A percentile compares a stretch with the other conserved stretches of the same genome.
Conservation (phyloP, 53 echinoderm and acorn worm genomes). For the Antedon mediterranea region DNA sequence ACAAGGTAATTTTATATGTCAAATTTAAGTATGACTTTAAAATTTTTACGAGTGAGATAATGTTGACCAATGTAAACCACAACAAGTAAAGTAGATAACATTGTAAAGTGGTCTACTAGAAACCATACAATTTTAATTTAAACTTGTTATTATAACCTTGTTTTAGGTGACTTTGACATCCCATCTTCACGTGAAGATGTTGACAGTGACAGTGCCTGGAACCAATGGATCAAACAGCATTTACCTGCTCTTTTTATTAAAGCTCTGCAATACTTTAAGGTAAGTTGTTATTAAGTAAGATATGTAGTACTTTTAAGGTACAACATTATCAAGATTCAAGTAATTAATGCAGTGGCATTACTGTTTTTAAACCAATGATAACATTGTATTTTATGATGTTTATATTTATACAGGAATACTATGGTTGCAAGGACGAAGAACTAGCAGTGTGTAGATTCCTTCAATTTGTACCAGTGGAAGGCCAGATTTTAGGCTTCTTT, state of each 20-base stretch:
- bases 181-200: slow-evolving; percentile 48
- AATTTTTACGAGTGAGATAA: too few species aligned
- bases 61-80: too few species aligned
- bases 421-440: not conserved
- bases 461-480: slow-evolving; percentile 41
- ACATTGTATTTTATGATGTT: too few species aligned
- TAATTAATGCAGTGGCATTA: not conserved
- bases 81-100: too few species aligned
- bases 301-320: not conserved
- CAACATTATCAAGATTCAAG: not conserved
- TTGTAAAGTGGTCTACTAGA: too few species aligned
- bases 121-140: too few species aligned
- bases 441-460: slow-evolving; percentile 40
- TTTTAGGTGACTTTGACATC: slow-evolving; percentile 58
- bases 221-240: slow-evolving; percentile 36
- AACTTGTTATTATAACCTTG: too few species aligned
- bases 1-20: slow-evolving; percentile 22
- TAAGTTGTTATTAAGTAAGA: not conserved
- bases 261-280: slow-evolving; percentile 32
- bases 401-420: not conserved
- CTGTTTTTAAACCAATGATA: not conserved
- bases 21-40: too few species aligned
- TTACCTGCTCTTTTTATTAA: slow-evolving; percentile 27
- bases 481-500: slow-evolving; percentile 42
- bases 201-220: slow-evolving; percentile 40